These are phyloP conservation scores for Manis javanica DNA, from an alignment of 2,797 vertebrate species.

Conservation along the genomic window DNA sequence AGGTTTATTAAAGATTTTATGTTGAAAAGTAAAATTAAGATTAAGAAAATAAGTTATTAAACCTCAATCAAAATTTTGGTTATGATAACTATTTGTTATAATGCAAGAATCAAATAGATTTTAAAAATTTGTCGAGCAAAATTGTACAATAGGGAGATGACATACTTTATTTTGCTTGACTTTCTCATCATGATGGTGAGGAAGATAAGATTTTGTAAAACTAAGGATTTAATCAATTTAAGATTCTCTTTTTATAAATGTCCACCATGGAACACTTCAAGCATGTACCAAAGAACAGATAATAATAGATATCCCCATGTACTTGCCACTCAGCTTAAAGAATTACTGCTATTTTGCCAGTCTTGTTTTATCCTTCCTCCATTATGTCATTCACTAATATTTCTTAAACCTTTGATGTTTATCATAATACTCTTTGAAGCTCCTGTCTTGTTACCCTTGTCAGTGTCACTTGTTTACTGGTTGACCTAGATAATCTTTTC, in stretches of 20 bases:
- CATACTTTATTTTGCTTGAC: neutral
- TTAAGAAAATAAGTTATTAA: neutral
- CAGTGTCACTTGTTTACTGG: neutral
- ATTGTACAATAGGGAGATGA: neutral
- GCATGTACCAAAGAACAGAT: neutral
- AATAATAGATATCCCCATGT: neutral
- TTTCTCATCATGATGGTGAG: neutral
- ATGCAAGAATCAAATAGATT: neutral
- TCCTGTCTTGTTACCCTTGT: neutral
- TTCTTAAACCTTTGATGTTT: constrained; percentile 1
- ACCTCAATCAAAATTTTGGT: neutral
- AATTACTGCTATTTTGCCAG: neutral
- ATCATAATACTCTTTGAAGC: neutral
- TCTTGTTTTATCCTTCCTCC: neutral
- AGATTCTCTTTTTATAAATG: neutral
- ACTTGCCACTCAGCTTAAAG: neutral
- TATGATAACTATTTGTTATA: neutral
- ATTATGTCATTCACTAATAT: neutral
- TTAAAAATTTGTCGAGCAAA: neutral
- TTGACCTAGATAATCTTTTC: neutral
- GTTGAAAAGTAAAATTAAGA: constrained; percentile 5
- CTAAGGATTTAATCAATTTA: neutral
- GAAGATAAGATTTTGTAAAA: constrained; percentile 1
- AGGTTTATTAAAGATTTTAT: constrained; percentile 20
- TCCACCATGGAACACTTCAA: neutral